phyloP scores from a whole-genome alignment of 1,140 invertebrate species.

The Pectinophora gossypiella region DNA sequence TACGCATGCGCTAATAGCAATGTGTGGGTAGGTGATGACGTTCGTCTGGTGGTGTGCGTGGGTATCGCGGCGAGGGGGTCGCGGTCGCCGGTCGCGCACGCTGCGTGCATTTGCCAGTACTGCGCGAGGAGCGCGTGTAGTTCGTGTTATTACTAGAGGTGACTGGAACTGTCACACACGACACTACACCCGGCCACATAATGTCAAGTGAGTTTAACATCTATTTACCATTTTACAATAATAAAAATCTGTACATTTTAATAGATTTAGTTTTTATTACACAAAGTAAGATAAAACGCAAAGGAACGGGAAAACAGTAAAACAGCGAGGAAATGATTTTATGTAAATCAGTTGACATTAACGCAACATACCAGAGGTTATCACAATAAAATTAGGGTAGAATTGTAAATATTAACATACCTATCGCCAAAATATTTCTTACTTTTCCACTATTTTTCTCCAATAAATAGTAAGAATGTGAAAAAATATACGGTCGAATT shows the following conservation, averaged over 20 bases:
- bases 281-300: not conserved
- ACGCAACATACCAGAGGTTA: not conserved
- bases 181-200: conserved; percentile 61
- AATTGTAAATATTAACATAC: not conserved
- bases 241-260: not conserved
- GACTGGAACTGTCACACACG: conserved; percentile 57
- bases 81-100: conserved; percentile 37
- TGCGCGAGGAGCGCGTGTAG: conserved; percentile 58
- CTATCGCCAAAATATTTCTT: no score
- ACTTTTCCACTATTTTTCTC: no score
- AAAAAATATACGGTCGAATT: no score
- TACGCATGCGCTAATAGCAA: not conserved
- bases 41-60: conserved; percentile 23
- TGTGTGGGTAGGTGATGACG: conserved; percentile 22
- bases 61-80: conserved; percentile 28
- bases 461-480: no score
- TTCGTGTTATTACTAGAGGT: conserved; percentile 48
- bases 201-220: conserved; percentile 61
- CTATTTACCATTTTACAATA: not conserved
- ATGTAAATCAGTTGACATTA: conserved; percentile 1
- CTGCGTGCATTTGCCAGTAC: conserved; percentile 52
- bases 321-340: not conserved
- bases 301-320: not conserved
- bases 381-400: conserved; percentile 1
- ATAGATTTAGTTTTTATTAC: not conserved